Conservation (phyloP, 2,113 vertebrate genomes). For the Paratilapia polleni region DNA sequence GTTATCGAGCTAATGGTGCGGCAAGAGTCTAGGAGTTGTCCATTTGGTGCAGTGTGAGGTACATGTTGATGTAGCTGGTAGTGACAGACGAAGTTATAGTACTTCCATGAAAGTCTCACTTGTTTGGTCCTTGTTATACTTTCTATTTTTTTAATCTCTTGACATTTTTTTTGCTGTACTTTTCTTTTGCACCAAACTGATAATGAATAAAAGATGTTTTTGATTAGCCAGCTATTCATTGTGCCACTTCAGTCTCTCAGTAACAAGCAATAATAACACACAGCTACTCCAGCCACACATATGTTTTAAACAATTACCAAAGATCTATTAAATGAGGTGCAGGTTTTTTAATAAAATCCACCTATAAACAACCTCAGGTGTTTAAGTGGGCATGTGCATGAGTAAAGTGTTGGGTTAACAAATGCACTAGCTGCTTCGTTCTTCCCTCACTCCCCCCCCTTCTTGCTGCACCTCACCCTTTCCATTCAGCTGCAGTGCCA, state of each 20-base stretch:
- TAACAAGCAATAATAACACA: not conserved
- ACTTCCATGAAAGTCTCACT: not conserved
- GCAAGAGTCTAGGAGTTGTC: constrained; percentile 38
- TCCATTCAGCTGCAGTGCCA: not conserved
- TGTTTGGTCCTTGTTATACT: not conserved
- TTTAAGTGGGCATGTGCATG: not conserved
- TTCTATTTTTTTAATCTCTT: not conserved
- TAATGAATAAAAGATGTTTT: not conserved
- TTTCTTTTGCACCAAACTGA: not conserved
- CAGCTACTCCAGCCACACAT: not conserved
- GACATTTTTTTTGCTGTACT: not conserved
- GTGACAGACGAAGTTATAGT: not conserved
- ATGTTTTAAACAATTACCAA: not conserved
- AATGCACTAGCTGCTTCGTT: not conserved
- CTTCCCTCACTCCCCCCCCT: not conserved
- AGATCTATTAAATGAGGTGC: not conserved
- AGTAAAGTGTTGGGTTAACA: not conserved
- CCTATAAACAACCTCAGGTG: not conserved
- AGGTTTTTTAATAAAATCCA: not conserved
- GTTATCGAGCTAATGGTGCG: constrained; percentile 17
- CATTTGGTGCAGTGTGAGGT: constrained; percentile 29
- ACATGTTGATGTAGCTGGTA: not conserved
- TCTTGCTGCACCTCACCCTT: constrained; percentile 16
- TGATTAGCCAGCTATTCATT: not conserved
- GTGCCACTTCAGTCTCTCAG: not conserved